Evolutionary conservation across 2,797 vertebrate genomes (phyloP).

Genomic region (Ceyx erithaca): DNA sequence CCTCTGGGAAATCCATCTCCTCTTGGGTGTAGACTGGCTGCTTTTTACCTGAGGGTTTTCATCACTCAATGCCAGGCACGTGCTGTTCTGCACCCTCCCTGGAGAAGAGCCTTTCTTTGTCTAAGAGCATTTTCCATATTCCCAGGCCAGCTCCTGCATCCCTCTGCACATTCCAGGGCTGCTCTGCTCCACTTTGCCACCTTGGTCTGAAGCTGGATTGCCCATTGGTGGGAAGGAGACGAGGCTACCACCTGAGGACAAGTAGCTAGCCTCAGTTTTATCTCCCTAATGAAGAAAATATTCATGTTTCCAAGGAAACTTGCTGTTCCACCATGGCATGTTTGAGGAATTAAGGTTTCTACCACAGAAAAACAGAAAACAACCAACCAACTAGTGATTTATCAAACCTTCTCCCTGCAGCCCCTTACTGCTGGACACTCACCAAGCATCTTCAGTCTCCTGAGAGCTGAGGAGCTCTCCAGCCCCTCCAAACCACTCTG

Average conservation of each 20-base stretch:
- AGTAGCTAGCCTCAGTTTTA: not conserved
- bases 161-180: not conserved
- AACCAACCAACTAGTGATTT: not conserved
- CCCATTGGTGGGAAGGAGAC: not conserved
- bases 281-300: not conserved
- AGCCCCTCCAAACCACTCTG: not conserved
- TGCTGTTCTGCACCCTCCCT: not conserved
- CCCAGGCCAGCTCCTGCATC: not conserved
- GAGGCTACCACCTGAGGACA: not conserved
- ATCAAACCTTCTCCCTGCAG: not conserved
- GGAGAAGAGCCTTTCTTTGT: not conserved
- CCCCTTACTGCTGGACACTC: not conserved
- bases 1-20: not conserved
- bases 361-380: not conserved
- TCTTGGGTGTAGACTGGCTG: not conserved
- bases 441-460: not conserved
- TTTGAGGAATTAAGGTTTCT: not conserved
- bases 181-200: not conserved
- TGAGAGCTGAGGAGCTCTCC: not conserved
- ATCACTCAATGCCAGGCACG: not conserved
- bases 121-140: not conserved
- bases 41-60: not conserved
- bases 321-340: not conserved
- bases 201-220: not conserved
- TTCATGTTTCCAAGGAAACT: constrained; percentile 27